Evolutionary conservation across 1,140 invertebrate genomes (phyloP).

Genomic region (Tribolium castaneum): DNA sequence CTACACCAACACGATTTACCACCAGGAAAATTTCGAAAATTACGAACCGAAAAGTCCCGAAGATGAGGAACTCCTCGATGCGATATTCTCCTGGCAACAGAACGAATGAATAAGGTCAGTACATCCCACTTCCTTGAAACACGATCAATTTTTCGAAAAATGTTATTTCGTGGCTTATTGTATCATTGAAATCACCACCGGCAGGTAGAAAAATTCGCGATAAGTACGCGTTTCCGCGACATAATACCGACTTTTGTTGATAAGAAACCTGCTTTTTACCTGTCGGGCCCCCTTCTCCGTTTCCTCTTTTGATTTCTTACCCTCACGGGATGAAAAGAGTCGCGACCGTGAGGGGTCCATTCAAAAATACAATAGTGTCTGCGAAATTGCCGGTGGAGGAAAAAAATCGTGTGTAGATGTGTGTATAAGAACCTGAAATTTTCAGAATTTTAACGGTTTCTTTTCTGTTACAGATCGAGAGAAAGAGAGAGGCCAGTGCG

Average conservation of each 20-base stretch:
- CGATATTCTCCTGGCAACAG: slow-evolving; percentile 88
- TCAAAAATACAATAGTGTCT: slow-evolving; percentile 56
- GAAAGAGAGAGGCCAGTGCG: slow-evolving; percentile 50
- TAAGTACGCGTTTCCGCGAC: slow-evolving; percentile 15
- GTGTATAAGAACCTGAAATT: slow-evolving; percentile 17
- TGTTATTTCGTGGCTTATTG: not conserved
- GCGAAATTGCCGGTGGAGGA: slow-evolving; percentile 47
- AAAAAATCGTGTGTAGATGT: slow-evolving; percentile 1
- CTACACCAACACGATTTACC: slow-evolving; percentile 66
- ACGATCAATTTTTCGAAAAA: not conserved
- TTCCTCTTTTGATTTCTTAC: slow-evolving; percentile 31
- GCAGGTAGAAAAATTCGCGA: not conserved
- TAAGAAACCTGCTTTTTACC: slow-evolving; percentile 32
- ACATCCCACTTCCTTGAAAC: not conserved
- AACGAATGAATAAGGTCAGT: slow-evolving; percentile 59
- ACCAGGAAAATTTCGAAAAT: slow-evolving; percentile 76
- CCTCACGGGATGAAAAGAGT: slow-evolving; percentile 32
- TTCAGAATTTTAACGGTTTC: slow-evolving; percentile 43
- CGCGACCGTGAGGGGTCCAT: slow-evolving; percentile 33
- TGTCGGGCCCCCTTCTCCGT: slow-evolving; percentile 22
- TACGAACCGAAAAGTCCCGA: slow-evolving; percentile 87
- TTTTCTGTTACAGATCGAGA: slow-evolving; percentile 57
- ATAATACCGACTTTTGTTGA: not conserved
- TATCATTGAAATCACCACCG: slow-evolving; percentile 15
- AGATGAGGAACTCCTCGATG: slow-evolving; percentile 91